A percentile compares a stretch with the other conserved stretches of the same genome.
These are phyloP conservation scores for Paragorgia papillata DNA, from an alignment of 92 coral and sea anemone species.

Conservation along the genomic window DNA sequence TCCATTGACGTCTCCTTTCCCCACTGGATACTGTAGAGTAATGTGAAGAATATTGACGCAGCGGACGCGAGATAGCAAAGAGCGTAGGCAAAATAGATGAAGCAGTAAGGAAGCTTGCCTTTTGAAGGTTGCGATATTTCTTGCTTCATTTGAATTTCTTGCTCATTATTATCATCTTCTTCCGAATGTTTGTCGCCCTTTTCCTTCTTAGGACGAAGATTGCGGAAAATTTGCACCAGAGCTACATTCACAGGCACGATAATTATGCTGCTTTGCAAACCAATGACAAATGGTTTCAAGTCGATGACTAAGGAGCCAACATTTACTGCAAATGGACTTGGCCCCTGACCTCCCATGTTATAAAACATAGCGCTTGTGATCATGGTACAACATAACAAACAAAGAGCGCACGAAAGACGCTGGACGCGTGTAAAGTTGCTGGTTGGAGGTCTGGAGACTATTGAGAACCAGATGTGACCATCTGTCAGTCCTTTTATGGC, in stretches of 20 bases:
- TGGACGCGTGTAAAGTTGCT: slow-evolving; percentile 93
- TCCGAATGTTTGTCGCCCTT: slow-evolving; percentile 27
- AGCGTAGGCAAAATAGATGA: slow-evolving; percentile 55
- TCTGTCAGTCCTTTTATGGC: slow-evolving; percentile 86
- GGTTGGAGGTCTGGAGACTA: slow-evolving; percentile 83
- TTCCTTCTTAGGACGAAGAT: slow-evolving; percentile 65
- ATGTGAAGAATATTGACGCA: slow-evolving; percentile 55
- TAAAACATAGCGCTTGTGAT: slow-evolving; percentile 91
- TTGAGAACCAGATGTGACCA: slow-evolving; percentile 96
- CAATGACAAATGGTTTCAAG: slow-evolving; percentile 71
- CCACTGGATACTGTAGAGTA: slow-evolving; percentile 79
- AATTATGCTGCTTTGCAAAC: slow-evolving; percentile 85
- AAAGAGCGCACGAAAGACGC: slow-evolving; percentile 84
- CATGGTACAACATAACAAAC: slow-evolving; percentile 93
- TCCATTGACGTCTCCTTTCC: slow-evolving; percentile 85
- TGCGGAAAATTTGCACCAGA: slow-evolving; percentile 88
- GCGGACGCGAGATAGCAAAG: slow-evolving; percentile 52
- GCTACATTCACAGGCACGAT: slow-evolving; percentile 87
- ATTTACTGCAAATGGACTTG: slow-evolving; percentile 44
- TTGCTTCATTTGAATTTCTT: slow-evolving; percentile 22
- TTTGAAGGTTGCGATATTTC: slow-evolving; percentile 33
- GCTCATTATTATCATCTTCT: slow-evolving; percentile 45
- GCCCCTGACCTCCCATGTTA: slow-evolving; percentile 65
- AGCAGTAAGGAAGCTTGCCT: slow-evolving; percentile 62
- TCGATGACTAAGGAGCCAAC: slow-evolving; percentile 78